Percentiles rank a stretch among this genome's conserved stretches.
Conservation (phyloP, 2,888 invertebrate species). For the Chymomyza amoena region DNA sequence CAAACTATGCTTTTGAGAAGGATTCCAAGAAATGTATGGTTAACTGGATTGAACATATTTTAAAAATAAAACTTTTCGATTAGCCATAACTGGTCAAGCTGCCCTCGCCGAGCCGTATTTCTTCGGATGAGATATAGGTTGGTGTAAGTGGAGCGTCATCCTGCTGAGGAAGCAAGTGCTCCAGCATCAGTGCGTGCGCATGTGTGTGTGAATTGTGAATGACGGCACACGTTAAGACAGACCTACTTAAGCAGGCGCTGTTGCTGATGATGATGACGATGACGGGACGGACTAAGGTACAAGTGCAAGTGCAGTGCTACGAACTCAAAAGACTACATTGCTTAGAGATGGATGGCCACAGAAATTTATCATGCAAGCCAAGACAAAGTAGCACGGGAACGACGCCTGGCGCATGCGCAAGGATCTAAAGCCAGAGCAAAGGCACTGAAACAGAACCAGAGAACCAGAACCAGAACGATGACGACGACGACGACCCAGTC, state of each 20-base stretch:
- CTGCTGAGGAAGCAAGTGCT: conserved; percentile 69
- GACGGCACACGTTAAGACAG: conserved; percentile 33
- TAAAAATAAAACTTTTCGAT: too few species aligned
- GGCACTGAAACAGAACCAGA: conserved; percentile 27
- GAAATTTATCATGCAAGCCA: conserved; percentile 60
- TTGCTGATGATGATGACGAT: conserved; percentile 35
- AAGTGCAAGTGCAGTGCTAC: not conserved
- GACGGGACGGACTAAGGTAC: not conserved
- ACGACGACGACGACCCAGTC: conserved; percentile 24
- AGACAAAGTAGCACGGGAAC: conserved; percentile 58
- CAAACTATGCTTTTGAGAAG: too few species aligned
- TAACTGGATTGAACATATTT: too few species aligned
- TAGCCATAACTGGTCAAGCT: conserved; percentile 4
- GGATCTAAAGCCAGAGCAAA: conserved; percentile 53
- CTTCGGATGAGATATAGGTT: not conserved
- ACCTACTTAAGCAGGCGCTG: conserved; percentile 53
- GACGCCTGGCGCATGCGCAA: conserved; percentile 51
- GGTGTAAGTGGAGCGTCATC: not conserved
- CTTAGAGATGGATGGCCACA: conserved; percentile 60
- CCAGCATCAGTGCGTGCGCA: conserved; percentile 17
- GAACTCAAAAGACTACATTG: not conserved
- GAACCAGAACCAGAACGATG: not conserved
- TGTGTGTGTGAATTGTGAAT: conserved; percentile 46
- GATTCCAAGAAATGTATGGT: too few species aligned
- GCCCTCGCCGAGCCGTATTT: conserved; percentile 12